Percentiles rank a stretch among this genome's conserved stretches.
Conservation (phyloP, 1,140 invertebrate genomes). For the Aphelinus atriplicis region DNA sequence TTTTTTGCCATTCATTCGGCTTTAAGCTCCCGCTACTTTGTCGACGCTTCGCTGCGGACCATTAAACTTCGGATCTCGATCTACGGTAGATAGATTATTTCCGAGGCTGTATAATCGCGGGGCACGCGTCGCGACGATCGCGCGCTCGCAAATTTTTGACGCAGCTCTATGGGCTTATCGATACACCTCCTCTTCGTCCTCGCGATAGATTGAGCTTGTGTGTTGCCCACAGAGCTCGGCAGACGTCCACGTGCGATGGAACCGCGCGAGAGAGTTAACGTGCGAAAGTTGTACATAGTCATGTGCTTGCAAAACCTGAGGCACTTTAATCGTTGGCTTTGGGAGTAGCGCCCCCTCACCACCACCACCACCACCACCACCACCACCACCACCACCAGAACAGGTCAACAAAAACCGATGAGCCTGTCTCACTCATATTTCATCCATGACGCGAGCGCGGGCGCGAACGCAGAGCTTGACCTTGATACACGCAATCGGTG, state of each 20-base stretch:
- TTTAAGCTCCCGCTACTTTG: no score
- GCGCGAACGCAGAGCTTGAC: slow-evolving; percentile 9
- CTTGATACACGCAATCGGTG: slow-evolving; percentile 22
- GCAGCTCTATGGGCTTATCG: neutral
- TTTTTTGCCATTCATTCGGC: no score
- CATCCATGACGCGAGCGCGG: neutral
- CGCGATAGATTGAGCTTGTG: no score
- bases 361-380: neutral
- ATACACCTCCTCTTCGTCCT: no score
- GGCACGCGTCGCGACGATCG: neutral
- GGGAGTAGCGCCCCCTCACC: neutral
- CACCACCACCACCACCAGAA: neutral
- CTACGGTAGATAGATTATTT: no score
- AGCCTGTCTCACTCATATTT: neutral
- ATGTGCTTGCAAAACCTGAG: slow-evolving; percentile 17
- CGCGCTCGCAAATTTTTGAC: neutral
- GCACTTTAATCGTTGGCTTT: neutral
- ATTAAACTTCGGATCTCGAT: no score
- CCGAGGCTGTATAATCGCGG: no score
- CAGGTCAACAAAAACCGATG: neutral
- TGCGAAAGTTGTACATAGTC: neutral
- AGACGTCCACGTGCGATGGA: neutral
- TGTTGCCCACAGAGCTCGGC: no score
- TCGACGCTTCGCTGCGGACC: no score
- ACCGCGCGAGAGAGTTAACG: slow-evolving; percentile 9